A percentile compares a stretch with the other conserved stretches of the same genome.
Conservation (phyloP, 2,888 invertebrate species). For the Metalampra italica region DNA sequence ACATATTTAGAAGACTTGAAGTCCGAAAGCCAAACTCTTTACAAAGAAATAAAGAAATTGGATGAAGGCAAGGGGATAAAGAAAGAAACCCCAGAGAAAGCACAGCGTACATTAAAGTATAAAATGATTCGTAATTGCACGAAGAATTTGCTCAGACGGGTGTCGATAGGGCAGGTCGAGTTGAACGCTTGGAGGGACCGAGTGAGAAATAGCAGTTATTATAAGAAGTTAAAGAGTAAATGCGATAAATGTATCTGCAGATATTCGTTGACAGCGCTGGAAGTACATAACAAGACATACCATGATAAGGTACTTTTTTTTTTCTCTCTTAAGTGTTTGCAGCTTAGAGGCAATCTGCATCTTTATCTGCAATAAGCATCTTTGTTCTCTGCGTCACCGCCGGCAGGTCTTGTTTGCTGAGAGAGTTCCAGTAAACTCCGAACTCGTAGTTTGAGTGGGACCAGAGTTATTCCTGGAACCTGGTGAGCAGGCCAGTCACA, state of each 20-base stretch:
- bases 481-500: too few relatives aligned
- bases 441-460: too few relatives aligned
- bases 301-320: slow-evolving; percentile 19
- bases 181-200: slow-evolving; percentile 15
- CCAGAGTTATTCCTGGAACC: too few relatives aligned
- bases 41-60: slow-evolving; percentile 5
- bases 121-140: too few relatives aligned
- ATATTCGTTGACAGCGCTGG: slow-evolving; percentile 2
- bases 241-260: slow-evolving; percentile 13
- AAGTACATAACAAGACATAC: slow-evolving; percentile 19
- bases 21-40: background rate
- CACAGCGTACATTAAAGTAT: too few relatives aligned
- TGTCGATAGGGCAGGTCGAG: background rate
- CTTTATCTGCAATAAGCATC: too few relatives aligned
- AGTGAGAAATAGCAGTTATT: slow-evolving; percentile 17
- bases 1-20: background rate
- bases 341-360: too few relatives aligned
- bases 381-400: too few relatives aligned
- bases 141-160: too few relatives aligned
- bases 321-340: background rate
- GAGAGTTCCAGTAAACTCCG: too few relatives aligned
- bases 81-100: background rate
- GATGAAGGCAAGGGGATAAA: slow-evolving; percentile 17
- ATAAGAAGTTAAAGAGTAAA: slow-evolving; percentile 12
- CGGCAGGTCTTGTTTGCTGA: too few relatives aligned